phyloP scores from a whole-genome alignment of 2,888 invertebrate species.

The Polydrusus cervinus region DNA sequence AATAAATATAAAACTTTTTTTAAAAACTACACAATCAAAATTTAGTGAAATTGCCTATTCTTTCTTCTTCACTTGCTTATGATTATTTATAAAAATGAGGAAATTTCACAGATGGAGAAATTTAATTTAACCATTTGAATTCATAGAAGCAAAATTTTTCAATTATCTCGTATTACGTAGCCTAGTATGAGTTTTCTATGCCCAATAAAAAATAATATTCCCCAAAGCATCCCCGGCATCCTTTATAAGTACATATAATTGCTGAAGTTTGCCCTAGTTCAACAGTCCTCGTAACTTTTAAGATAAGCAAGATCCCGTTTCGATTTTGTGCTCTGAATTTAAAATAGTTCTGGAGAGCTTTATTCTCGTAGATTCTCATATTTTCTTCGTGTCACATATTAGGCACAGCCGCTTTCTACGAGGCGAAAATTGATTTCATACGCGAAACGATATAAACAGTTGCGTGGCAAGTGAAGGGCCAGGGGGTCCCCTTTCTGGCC shows the following conservation, averaged over 20 bases:
- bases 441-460: not conserved
- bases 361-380: constrained; percentile 35
- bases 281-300: constrained; percentile 51
- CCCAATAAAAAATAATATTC: constrained; percentile 38
- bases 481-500: too few species aligned
- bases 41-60: too few species aligned
- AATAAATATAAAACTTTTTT: too few species aligned
- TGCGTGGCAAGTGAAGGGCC: too few species aligned
- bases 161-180: not conserved
- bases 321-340: constrained; percentile 50
- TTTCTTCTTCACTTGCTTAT: too few species aligned
- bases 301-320: constrained; percentile 52
- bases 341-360: constrained; percentile 46
- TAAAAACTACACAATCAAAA: too few species aligned
- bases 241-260: constrained; percentile 53
- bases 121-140: too few species aligned
- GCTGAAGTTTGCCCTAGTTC: constrained; percentile 53
- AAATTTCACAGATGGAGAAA: too few species aligned
- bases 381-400: constrained; percentile 30
- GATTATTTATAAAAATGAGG: too few species aligned
- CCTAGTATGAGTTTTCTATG: not conserved
- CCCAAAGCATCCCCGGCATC: constrained; percentile 44
- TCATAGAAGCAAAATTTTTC: not conserved
- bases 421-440: constrained; percentile 25
- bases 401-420: constrained; percentile 29